Evolutionary conservation across 2,888 invertebrate species (phyloP).

Genomic region (Dryadula phaetusa): DNA sequence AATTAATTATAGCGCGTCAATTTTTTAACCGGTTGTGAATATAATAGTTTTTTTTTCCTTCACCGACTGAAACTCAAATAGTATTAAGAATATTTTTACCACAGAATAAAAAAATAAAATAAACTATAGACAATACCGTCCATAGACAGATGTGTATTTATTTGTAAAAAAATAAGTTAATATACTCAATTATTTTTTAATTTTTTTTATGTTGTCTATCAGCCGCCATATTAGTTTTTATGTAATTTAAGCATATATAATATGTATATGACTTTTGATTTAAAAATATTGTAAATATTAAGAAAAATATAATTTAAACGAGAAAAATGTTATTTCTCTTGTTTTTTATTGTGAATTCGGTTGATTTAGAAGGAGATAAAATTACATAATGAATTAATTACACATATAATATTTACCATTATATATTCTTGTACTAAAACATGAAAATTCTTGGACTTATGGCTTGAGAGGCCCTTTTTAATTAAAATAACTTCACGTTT

Average conservation of each 20-base stretch:
- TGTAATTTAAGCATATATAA: conserved; percentile 45
- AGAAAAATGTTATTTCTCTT: conserved; percentile 17
- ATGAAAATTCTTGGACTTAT: no score
- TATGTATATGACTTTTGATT: conserved; percentile 29
- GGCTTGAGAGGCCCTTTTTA: no score
- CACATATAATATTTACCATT: neutral
- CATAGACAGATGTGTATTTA: conserved; percentile 77
- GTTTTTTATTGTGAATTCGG: conserved; percentile 34
- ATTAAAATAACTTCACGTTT: no score
- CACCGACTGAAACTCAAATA: conserved; percentile 71
- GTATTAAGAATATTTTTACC: conserved; percentile 74
- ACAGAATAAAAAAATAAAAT: conserved; percentile 50
- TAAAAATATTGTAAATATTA: conserved; percentile 4
- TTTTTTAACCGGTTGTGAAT: conserved; percentile 66
- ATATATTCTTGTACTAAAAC: neutral
- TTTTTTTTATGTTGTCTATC: conserved; percentile 54
- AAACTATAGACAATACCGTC: conserved; percentile 76
- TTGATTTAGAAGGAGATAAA: neutral
- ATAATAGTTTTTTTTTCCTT: conserved; percentile 51
- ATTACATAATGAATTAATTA: conserved; percentile 32
- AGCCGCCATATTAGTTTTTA: conserved; percentile 77
- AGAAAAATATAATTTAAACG: conserved; percentile 23
- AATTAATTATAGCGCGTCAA: conserved; percentile 55
- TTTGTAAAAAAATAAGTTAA: conserved; percentile 63
- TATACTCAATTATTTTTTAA: conserved; percentile 67